Conservation (phyloP, 2,797 vertebrate genomes). For the Phrynocephalus vlangalii region DNA sequence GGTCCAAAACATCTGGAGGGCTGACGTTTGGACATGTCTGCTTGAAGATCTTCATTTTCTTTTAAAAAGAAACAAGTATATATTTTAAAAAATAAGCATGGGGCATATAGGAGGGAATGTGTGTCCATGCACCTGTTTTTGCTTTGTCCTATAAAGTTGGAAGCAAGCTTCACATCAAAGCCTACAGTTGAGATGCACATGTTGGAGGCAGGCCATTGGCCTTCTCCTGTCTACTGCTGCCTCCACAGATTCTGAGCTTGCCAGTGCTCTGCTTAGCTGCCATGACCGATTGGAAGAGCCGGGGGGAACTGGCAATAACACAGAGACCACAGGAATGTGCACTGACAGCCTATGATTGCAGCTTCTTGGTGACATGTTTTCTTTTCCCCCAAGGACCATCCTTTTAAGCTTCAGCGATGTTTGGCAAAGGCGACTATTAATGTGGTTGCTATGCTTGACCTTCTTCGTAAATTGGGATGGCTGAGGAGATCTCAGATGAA, state of each 20-base stretch:
- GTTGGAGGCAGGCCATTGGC: too few species aligned
- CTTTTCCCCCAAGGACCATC: conserved; percentile 1
- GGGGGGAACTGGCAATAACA: not conserved
- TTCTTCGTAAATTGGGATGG: not conserved
- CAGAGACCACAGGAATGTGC: not conserved
- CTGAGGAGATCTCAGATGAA: not conserved
- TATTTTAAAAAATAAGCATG: not conserved
- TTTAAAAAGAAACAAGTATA: too few species aligned
- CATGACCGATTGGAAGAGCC: conserved; percentile 9
- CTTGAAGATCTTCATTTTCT: not conserved
- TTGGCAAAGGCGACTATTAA: not conserved
- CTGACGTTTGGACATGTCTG: not conserved
- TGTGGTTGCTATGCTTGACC: not conserved
- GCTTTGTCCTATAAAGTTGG: not conserved
- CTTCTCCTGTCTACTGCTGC: not conserved
- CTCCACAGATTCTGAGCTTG: conserved; percentile 2
- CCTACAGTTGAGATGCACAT: not conserved
- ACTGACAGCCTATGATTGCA: conserved; percentile 27
- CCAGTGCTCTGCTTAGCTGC: not conserved
- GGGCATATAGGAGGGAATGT: accelerated
- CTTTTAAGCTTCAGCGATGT: conserved; percentile 21
- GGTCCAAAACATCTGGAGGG: not conserved
- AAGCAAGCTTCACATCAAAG: not conserved
- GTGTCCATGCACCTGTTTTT: not conserved
- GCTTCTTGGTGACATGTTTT: conserved; percentile 10